Base-by-base conservation (phyloP, 2,113 vertebrate genomes). In the Eclectus roratus region DNA sequence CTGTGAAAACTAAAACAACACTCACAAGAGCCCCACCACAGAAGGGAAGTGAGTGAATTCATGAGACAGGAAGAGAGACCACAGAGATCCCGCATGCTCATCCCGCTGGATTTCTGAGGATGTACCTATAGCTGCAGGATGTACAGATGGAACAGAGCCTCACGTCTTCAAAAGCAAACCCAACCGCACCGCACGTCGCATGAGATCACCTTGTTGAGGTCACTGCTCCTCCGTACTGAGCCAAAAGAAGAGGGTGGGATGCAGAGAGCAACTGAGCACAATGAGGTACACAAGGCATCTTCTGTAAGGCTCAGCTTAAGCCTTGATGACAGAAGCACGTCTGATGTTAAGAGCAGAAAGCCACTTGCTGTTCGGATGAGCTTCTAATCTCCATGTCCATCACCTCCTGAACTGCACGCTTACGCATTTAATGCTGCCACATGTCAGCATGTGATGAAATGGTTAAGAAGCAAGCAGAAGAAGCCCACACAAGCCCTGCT, bases 121-220 rank as follows among this genome's bases (percentile, higher is more conserved):
- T 73, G 80, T 85, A 77, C 91, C 74, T 80, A 44, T 9, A 68
- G 52, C 81, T 55, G 29, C 52, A 72, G 56, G 61, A 86, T 64
- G n/a, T 3, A 2, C 74, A 80, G 89, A 93, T 35, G 63, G 79
- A 91, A 68, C n/a, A 43, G 39, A 41, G 84, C 21, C 65, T 69
- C 80, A 44, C 4, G 27, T 17, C 56, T 72, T 63, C 46, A 76
- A 89, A 88, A 82, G 7, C 82, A 92, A 89, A 87, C 17, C 27
- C 55, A 79, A 39, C 61, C 29, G 66, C 29, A 35, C 29, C 33
- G 21, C 60, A n/a, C 4, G 1, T 2, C 1, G 3, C 76, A 82
- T 85, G 92, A 93, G 74, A 76, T 91, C 87, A 91, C 78, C 84
- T 80, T 76, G 63, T 4, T 85, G 87, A 92, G 69, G 56, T 77